phyloP scores from a whole-genome alignment of 1,140 invertebrate species.

The Papilio machaon region DNA sequence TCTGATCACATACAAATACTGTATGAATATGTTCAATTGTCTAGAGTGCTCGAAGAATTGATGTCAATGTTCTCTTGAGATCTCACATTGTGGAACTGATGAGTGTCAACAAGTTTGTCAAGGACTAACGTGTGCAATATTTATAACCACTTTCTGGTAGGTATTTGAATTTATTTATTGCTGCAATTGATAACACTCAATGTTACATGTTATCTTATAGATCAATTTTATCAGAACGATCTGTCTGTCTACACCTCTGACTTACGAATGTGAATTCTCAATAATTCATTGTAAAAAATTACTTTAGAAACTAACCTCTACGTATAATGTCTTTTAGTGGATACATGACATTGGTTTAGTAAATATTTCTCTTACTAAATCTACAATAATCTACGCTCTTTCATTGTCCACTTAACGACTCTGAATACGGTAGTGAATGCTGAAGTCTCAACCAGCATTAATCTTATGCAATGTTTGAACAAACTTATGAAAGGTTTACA shows the following conservation, averaged over 20 bases:
- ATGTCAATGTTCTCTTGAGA: background rate
- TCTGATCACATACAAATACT: too few relatives aligned
- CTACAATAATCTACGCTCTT: too few relatives aligned
- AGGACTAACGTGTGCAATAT: background rate
- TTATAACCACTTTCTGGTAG: background rate
- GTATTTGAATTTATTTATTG: background rate
- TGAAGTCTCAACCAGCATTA: too few relatives aligned
- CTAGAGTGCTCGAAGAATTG: background rate
- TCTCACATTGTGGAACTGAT: background rate
- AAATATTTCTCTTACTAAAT: too few relatives aligned
- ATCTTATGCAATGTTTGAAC: too few relatives aligned
- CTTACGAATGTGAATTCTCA: too few relatives aligned
- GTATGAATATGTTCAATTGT: background rate
- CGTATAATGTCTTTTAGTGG: too few relatives aligned
- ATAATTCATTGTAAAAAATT: background rate
- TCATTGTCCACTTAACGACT: too few relatives aligned
- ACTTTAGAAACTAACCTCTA: background rate
- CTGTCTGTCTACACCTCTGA: background rate
- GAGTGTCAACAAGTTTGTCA: conserved; percentile 13
- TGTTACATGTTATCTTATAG: background rate
- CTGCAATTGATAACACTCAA: background rate
- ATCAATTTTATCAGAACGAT: background rate
- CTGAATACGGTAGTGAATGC: too few relatives aligned
- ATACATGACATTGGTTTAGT: too few relatives aligned
- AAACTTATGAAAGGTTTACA: background rate